Evolutionary conservation across 2,113 vertebrate genomes (phyloP).

Genomic region (Grammomys dolichurus): DNA sequence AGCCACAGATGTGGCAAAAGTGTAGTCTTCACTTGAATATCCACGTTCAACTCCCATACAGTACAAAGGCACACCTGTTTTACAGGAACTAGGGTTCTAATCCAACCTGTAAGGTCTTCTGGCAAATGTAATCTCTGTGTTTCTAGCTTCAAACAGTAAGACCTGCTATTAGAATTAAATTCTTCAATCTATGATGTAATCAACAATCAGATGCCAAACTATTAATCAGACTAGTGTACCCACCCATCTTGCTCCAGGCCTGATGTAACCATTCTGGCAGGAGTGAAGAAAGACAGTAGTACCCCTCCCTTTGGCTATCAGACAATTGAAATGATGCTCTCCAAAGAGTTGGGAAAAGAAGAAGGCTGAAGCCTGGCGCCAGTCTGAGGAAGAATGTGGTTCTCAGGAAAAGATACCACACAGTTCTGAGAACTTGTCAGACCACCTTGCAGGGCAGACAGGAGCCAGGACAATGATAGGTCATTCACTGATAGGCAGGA

Average conservation of each 20-base stretch:
- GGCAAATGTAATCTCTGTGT: constrained; percentile 13
- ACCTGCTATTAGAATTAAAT: constrained; percentile 22
- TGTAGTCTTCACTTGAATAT: background rate
- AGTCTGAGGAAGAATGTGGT: background rate
- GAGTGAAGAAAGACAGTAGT: background rate
- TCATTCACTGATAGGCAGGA: background rate
- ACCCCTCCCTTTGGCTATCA: background rate
- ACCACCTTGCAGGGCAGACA: background rate
- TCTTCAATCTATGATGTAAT: constrained; percentile 7
- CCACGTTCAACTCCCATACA: background rate
- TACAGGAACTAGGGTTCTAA: constrained; percentile 36
- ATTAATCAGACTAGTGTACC: background rate
- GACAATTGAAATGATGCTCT: background rate
- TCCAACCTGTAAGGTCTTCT: background rate
- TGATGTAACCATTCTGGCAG: background rate
- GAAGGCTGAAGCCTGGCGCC: background rate
- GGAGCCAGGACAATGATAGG: background rate
- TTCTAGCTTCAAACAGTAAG: constrained; percentile 53
- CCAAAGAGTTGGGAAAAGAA: background rate
- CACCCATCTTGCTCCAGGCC: background rate
- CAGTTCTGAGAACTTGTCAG: background rate
- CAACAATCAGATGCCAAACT: background rate
- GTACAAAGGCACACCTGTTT: constrained; percentile 17
- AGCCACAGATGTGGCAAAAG: background rate
- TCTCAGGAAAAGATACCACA: background rate